phyloP scores from a whole-genome alignment of 64 coral and sea anemone genomes.

The Stylophora pistillata region DNA sequence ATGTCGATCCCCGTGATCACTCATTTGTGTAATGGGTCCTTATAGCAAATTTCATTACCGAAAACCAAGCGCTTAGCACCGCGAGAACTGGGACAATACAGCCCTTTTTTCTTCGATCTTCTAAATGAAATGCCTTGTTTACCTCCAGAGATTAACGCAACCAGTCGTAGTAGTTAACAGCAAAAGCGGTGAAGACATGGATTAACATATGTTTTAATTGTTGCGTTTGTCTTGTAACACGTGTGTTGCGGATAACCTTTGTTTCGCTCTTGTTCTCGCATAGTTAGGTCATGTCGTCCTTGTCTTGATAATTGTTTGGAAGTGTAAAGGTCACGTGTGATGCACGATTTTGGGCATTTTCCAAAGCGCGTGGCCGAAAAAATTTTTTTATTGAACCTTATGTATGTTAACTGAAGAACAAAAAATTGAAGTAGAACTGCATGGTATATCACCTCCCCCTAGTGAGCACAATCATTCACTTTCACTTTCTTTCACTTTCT shows the following conservation, averaged over 20 bases:
- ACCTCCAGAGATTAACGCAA: background rate
- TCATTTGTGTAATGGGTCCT: conserved; percentile 11
- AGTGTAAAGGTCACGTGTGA: conserved; percentile 32
- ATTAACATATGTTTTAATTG: conserved; percentile 36
- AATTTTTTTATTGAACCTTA: background rate
- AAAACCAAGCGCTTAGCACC: conserved; percentile 29
- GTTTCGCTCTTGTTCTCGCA: conserved; percentile 22
- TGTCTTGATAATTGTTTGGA: conserved; percentile 32
- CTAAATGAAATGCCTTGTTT: background rate
- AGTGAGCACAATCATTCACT: too few species aligned
- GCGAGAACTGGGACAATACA: conserved; percentile 14
- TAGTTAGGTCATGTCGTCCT: conserved; percentile 8
- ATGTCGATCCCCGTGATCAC: conserved; percentile 28
- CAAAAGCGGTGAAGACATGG: conserved; percentile 11
- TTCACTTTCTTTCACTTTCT: too few species aligned
- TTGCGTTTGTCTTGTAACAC: conserved; percentile 27
- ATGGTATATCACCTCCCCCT: too few species aligned
- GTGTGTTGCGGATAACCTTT: conserved; percentile 18
- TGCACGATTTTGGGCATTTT: background rate
- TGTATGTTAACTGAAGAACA: too few species aligned
- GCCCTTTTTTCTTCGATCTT: background rate
- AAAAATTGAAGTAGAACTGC: too few species aligned
- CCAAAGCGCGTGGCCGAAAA: conserved; percentile 20
- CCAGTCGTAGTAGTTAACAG: background rate
- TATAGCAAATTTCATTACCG: conserved; percentile 4